Evolutionary conservation across 37 sponge, comb jelly and placozoan species (phyloP), one percentile per base, ranked within the genome.

Genomic region (Petrosia ficiformis): DNA sequence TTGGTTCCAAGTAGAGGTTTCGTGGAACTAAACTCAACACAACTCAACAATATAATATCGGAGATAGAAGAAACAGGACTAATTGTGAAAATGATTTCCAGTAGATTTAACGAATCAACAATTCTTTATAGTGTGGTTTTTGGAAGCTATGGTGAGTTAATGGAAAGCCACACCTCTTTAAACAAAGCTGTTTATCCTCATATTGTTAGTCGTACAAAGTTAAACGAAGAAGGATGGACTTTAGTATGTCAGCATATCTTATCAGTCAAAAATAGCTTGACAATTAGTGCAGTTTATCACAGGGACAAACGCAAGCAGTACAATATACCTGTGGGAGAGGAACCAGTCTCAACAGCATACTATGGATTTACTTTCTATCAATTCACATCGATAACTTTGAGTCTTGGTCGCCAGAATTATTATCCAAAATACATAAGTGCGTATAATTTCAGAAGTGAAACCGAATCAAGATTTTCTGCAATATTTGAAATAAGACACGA

Each of bases 181-280:
- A 10, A 81, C 16, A 76, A 76, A 30, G 70, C n/a, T 40, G 22
- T 59, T 5, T 3, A 2, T 1, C 22, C 44, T 0, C 80, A 71
- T 48, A 1, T 48, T 21, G 16, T 42, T 28, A 68, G 67, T 26
- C 21, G 68, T n/a, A 39, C 3, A 28, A 32, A 16, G 0, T 57
- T 57, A 59, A 59, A 31, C 24, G 10, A 21, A 19, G 41, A 42
- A 21, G 68, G 68, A 22, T 86, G 60, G 39, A 38, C 34, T 8
- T 67, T 86, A 29, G 41, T 86, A 19, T 74, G 80, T 25, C 86
- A 86, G 24, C 75, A 75, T 4, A 25, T 22, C 1, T 52, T 75
- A 30, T 5, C 37, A 39, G 65, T 64, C 21, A 44, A 36, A 1
- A 1, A 73, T 19, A 57, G 70, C 19, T 26, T 29, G 28, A 61